Evolutionary conservation across 2,113 vertebrate genomes (phyloP).

Genomic region (Vombatus ursinus): DNA sequence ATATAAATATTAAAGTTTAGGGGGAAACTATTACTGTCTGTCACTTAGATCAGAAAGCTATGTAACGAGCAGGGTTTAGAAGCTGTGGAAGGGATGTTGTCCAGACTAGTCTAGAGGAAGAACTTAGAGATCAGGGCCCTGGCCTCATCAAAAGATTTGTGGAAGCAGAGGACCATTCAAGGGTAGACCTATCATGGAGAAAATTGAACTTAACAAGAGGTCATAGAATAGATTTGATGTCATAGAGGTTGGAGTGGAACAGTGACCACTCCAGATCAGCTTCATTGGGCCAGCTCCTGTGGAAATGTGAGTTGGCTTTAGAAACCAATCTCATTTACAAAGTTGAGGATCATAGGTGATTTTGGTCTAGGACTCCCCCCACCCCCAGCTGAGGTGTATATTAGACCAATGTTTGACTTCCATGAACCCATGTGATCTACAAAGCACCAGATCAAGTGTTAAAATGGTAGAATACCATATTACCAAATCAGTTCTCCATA

Average conservation of each 20-base stretch:
- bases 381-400: neutral
- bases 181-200: neutral
- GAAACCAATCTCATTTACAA: neutral
- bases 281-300: neutral
- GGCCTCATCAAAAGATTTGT: neutral
- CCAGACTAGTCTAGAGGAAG: neutral
- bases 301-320: neutral
- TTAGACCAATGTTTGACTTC: neutral
- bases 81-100: neutral
- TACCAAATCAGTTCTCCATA: neutral
- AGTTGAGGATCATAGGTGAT: neutral
- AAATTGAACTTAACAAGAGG: neutral
- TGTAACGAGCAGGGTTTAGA: neutral
- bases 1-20: neutral
- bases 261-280: neutral
- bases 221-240: neutral
- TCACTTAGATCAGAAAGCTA: neutral
- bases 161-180: constrained; percentile 22
- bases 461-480: neutral
- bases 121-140: neutral
- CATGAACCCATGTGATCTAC: neutral
- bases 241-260: neutral
- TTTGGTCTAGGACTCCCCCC: neutral
- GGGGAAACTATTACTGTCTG: neutral
- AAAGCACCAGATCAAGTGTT: neutral